These are phyloP conservation scores for Allacma fusca DNA, from an alignment of 2,888 invertebrate species.

Conservation along the genomic window DNA sequence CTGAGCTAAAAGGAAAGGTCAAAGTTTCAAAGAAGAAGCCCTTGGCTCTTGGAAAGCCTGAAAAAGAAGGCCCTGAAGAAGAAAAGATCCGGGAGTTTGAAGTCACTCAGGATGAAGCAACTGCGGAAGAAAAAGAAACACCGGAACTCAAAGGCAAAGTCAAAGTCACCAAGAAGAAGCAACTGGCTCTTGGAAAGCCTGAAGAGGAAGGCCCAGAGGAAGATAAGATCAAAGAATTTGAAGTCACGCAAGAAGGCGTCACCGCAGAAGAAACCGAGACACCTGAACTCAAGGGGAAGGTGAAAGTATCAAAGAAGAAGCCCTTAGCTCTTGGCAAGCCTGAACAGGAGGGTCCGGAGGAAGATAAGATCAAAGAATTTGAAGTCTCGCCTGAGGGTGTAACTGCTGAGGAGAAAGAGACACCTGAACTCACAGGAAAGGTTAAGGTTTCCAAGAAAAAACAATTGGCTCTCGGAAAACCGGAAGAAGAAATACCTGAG, in stretches of 20 bases:
- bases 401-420: slow-evolving; percentile 4
- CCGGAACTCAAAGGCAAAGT: slow-evolving; percentile 27
- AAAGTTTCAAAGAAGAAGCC: slow-evolving; percentile 3
- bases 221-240: slow-evolving; percentile 6
- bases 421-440: slow-evolving; percentile 25
- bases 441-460: slow-evolving; percentile 28
- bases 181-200: slow-evolving; percentile 37
- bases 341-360: slow-evolving; percentile 3
- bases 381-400: background rate
- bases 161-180: background rate
- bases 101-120: slow-evolving; percentile 9
- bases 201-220: slow-evolving; percentile 9
- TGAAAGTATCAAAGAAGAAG: no score
- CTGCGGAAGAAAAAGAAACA: slow-evolving; percentile 38
- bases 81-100: slow-evolving; percentile 30
- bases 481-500: slow-evolving; percentile 49
- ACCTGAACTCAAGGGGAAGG: no score
- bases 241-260: background rate
- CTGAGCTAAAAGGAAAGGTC: slow-evolving; percentile 19
- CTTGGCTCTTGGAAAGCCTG: slow-evolving; percentile 24
- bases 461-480: slow-evolving; percentile 33
- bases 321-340: slow-evolving; percentile 14
- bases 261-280: no score
- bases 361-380: background rate
- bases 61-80: slow-evolving; percentile 34